Evolutionary conservation across 1,140 invertebrate genomes (phyloP).

Genomic region (Watersipora subatra): DNA sequence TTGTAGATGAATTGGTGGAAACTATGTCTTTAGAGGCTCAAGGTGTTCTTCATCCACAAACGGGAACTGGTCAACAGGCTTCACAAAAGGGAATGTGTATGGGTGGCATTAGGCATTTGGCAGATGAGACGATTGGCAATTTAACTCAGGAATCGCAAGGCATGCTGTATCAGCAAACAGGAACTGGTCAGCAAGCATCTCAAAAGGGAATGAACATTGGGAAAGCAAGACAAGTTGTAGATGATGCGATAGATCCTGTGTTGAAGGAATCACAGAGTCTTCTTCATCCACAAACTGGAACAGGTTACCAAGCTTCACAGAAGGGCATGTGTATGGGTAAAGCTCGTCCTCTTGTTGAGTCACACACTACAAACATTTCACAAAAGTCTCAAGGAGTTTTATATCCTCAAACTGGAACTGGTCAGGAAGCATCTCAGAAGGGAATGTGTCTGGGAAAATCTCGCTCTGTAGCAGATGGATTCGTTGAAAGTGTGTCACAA

Average conservation of each 20-base stretch:
- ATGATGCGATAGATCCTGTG: slow-evolving; percentile 1
- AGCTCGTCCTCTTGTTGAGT: no score
- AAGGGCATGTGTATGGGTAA: no score
- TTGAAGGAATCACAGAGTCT: no score
- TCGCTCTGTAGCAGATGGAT: neutral
- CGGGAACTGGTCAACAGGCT: slow-evolving; percentile 38
- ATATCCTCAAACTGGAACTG: no score
- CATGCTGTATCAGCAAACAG: slow-evolving; percentile 75
- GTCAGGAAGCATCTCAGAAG: neutral
- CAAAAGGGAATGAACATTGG: slow-evolving; percentile 12
- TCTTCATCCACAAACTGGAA: no score
- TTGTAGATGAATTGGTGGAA: neutral
- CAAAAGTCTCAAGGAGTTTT: no score
- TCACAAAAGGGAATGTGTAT: slow-evolving; percentile 81
- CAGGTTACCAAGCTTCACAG: no score
- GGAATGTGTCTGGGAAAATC: neutral
- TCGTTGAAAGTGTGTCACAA: neutral
- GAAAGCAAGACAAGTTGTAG: slow-evolving; percentile 5
- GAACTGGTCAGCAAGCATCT: slow-evolving; percentile 59
- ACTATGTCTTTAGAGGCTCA: neutral
- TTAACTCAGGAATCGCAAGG: slow-evolving; percentile 46
- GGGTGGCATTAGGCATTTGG: slow-evolving; percentile 76
- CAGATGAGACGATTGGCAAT: slow-evolving; percentile 4
- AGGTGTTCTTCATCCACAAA: neutral
- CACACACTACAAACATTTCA: no score